A percentile compares a stretch with the other conserved stretches of the same genome.
phyloP scores from a whole-genome alignment of 2,113 vertebrate genomes.

The Emydura subglobosa region DNA sequence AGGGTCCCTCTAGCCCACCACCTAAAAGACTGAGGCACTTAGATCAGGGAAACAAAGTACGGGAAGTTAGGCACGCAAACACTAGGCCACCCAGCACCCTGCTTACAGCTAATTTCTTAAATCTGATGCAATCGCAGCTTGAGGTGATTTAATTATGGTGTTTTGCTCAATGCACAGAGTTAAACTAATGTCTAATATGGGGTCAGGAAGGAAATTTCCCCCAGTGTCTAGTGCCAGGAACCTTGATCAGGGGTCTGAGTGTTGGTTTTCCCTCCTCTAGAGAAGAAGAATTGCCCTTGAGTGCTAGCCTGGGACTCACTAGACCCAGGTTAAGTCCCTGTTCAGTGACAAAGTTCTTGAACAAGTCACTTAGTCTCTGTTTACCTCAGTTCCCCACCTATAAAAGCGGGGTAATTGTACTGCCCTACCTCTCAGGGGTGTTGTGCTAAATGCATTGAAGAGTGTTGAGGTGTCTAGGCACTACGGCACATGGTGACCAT shows the following conservation, averaged over 20 bases:
- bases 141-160: background rate
- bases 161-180: background rate
- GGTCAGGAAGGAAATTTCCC: background rate
- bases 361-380: background rate
- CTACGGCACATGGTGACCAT: background rate
- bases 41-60: background rate
- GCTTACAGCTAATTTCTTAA: background rate
- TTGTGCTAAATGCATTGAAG: background rate
- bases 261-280: background rate
- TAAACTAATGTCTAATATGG: background rate
- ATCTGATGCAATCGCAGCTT: background rate
- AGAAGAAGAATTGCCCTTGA: background rate
- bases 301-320: background rate
- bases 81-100: background rate
- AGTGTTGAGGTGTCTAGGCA: rapidly evolving
- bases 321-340: background rate
- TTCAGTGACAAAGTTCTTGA: background rate
- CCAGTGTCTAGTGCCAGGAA: background rate
- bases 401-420: background rate
- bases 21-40: background rate
- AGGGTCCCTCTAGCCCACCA: too few species aligned
- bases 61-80: background rate
- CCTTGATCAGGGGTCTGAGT: too few species aligned
- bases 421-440: background rate
- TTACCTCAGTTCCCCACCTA: background rate